Evolutionary conservation across 2,113 vertebrate genomes (phyloP).

Genomic region (Heptranchias perlo): DNA sequence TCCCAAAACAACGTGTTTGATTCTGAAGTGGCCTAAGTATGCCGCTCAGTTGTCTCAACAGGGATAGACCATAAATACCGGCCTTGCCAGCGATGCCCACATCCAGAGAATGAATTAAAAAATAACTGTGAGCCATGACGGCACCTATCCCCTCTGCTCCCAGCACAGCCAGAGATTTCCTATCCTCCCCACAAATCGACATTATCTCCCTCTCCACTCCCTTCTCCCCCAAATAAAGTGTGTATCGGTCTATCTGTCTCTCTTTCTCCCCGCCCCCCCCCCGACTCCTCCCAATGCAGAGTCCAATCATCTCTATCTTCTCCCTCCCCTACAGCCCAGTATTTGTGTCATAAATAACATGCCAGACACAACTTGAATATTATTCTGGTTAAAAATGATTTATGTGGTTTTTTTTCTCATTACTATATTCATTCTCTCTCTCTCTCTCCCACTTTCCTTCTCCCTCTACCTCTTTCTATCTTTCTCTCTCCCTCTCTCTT

Average conservation of each 20-base stretch:
- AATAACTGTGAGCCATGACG: neutral
- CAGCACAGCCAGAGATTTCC: too few species aligned
- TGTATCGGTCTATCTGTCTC: neutral
- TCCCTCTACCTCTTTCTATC: too few species aligned
- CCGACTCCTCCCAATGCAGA: neutral
- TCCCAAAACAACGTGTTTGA: neutral
- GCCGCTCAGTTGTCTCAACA: neutral
- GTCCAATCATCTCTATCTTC: neutral
- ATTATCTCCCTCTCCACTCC: neutral
- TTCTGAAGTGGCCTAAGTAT: neutral
- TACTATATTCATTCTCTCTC: too few species aligned
- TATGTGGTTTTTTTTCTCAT: too few species aligned
- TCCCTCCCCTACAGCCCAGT: too few species aligned
- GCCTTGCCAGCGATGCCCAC: too few species aligned
- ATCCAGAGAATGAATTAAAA: neutral
- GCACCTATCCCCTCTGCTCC: neutral
- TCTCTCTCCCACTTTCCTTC: too few species aligned
- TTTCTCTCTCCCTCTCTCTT: too few species aligned
- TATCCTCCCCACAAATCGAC: neutral
- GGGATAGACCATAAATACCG: neutral
- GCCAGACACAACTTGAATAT: too few species aligned
- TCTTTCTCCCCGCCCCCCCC: too few species aligned
- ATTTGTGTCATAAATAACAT: neutral
- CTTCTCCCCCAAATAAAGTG: neutral
- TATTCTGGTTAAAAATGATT: too few species aligned